A percentile compares a stretch with the other conserved stretches of the same genome.
These are phyloP conservation scores for Neoarius graeffei DNA, from an alignment of 2,113 vertebrate species.

Conservation along the genomic window DNA sequence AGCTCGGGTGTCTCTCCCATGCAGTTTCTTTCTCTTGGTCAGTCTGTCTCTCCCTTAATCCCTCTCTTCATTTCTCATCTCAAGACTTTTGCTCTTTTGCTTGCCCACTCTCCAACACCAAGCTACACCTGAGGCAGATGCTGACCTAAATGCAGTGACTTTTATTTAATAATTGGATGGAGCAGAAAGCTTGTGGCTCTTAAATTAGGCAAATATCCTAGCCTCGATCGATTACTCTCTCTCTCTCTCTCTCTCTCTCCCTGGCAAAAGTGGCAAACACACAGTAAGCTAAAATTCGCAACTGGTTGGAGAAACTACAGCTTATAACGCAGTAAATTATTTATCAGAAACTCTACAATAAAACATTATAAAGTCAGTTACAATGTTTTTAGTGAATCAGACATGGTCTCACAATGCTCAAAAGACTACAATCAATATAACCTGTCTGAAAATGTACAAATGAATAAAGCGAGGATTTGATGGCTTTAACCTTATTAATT, in stretches of 20 bases:
- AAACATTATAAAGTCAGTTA: neutral
- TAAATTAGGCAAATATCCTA: constrained; percentile 12
- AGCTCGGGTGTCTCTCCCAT: neutral
- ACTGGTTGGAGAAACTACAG: neutral
- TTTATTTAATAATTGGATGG: constrained; percentile 35
- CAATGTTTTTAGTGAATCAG: neutral
- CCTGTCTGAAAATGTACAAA: neutral
- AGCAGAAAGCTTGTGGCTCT: neutral
- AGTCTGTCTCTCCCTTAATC: neutral
- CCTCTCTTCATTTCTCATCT: neutral
- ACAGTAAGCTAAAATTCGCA: neutral
- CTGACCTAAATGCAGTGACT: constrained; percentile 59
- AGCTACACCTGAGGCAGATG: constrained; percentile 52
- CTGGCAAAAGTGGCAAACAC: neutral
- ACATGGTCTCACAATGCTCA: neutral
- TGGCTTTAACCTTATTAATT: neutral
- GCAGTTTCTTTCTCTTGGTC: neutral
- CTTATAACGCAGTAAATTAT: neutral
- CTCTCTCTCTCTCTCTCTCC: too few relatives aligned
- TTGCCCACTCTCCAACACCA: neutral
- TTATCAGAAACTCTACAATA: neutral
- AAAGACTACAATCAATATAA: neutral
- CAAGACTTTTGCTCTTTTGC: neutral
- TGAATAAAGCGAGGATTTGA: neutral
- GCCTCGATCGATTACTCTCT: neutral